A percentile compares a stretch with the other conserved stretches of the same genome.
Evolutionary conservation across 1,140 invertebrate genomes (phyloP).

Genomic region (Delia radicum): DNA sequence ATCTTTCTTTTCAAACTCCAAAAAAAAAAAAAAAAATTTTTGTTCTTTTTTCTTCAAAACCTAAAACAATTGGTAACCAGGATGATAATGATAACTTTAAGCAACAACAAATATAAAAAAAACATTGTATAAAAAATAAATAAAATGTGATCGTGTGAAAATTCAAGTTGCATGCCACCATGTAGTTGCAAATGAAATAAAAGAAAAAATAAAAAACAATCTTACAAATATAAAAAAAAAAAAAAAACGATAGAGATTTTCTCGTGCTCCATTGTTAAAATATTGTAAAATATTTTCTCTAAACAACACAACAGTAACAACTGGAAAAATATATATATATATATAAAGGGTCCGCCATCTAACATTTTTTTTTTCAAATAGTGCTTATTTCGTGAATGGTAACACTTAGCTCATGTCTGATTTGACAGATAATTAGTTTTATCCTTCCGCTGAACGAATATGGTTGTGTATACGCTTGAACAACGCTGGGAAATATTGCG

Average conservation of each 20-base stretch:
- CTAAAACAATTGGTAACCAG: not conserved
- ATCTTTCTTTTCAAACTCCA: not conserved
- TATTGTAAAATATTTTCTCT: too few relatives aligned
- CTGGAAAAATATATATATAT: too few relatives aligned
- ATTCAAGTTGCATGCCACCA: conserved; percentile 22
- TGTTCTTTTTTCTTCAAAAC: not conserved
- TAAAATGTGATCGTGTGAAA: conserved; percentile 16
- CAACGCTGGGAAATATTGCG: too few relatives aligned
- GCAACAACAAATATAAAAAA: not conserved
- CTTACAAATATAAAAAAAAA: not conserved
- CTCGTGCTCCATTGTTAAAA: not conserved
- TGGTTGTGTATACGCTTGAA: too few relatives aligned
- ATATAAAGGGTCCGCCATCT: too few relatives aligned
- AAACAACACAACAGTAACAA: not conserved
- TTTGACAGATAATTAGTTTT: too few relatives aligned
- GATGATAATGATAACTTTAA: not conserved
- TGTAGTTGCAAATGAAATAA: not conserved
- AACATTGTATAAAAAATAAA: not conserved
- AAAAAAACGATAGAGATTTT: not conserved
- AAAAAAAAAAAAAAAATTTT: too few relatives aligned
- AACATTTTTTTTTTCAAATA: too few relatives aligned
- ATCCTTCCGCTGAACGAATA: too few relatives aligned
- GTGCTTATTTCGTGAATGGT: too few relatives aligned
- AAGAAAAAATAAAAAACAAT: not conserved
- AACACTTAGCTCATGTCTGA: too few relatives aligned